These are phyloP conservation scores for Chloromyia formosa DNA, from an alignment of 2,888 invertebrate species.

Conservation along the genomic window DNA sequence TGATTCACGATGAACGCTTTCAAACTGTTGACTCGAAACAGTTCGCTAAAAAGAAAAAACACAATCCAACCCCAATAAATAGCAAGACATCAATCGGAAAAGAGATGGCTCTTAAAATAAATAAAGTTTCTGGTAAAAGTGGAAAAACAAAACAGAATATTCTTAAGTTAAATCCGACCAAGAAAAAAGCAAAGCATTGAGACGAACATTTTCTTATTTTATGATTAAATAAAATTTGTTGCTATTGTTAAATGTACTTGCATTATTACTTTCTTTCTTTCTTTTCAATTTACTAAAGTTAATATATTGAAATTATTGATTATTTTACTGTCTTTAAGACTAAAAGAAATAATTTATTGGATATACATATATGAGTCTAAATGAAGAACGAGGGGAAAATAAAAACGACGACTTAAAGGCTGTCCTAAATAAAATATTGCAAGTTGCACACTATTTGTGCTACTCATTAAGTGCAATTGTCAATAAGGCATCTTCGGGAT, in stretches of 20 bases:
- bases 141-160: not conserved
- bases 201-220: not conserved
- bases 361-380: not conserved
- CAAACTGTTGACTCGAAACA: slow-evolving; percentile 55
- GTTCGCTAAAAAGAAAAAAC: slow-evolving; percentile 55
- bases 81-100: not conserved
- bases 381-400: not conserved
- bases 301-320: too few relatives aligned
- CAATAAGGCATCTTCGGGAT: slow-evolving; percentile 86
- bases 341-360: slow-evolving; percentile 15
- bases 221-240: not conserved
- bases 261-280: not conserved
- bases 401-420: not conserved
- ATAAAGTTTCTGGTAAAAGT: not conserved
- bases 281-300: too few relatives aligned
- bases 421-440: not conserved
- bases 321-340: not conserved
- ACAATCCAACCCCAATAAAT: not conserved
- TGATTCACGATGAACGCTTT: slow-evolving; percentile 61
- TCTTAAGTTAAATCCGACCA: not conserved
- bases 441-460: not conserved
- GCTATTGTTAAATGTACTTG: slow-evolving; percentile 1
- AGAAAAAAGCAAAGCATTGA: not conserved
- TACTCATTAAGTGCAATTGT: slow-evolving; percentile 69
- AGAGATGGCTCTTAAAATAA: not conserved